A percentile compares a stretch with the other conserved stretches of the same genome.
These are phyloP conservation scores for Leptopilina clavipes DNA, from an alignment of 1,140 invertebrate genomes.

Conservation along the genomic window DNA sequence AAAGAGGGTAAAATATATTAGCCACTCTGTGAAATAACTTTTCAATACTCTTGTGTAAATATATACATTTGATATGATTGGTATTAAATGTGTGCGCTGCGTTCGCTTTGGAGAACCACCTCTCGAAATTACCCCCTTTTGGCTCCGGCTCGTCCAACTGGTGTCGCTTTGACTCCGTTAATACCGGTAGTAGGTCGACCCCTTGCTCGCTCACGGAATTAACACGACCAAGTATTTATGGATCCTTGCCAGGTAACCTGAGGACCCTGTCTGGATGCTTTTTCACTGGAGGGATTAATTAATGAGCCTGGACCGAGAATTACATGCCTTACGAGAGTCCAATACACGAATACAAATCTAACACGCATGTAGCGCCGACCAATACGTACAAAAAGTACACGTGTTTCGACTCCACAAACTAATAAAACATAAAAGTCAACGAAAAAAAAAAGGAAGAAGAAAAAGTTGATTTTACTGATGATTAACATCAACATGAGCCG, in stretches of 20 bases:
- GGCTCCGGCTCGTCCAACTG: neutral
- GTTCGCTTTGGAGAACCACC: slow-evolving; percentile 33
- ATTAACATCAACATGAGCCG: too few species aligned
- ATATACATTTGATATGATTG: too few species aligned
- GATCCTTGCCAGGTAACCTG: slow-evolving; percentile 45
- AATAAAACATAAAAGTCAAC: too few species aligned
- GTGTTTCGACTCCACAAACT: neutral
- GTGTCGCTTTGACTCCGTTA: slow-evolving; percentile 56
- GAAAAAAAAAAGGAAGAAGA: too few species aligned
- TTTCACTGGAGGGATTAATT: slow-evolving; percentile 52
- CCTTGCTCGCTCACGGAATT: slow-evolving; percentile 68
- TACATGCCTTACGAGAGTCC: slow-evolving; percentile 41
- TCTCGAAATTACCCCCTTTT: slow-evolving; percentile 8
- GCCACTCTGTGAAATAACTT: too few species aligned
- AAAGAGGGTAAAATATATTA: neutral
- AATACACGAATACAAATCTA: slow-evolving; percentile 46
- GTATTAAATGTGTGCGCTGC: too few species aligned
- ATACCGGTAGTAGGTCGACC: slow-evolving; percentile 69
- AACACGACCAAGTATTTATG: slow-evolving; percentile 58
- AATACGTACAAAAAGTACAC: slow-evolving; percentile 27
- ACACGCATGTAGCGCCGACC: slow-evolving; percentile 37
- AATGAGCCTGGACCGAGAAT: slow-evolving; percentile 49
- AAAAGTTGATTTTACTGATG: too few species aligned
- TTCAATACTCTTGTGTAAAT: too few species aligned
- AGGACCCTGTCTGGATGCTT: slow-evolving; percentile 42